Evolutionary conservation across 2,888 invertebrate genomes (phyloP), one percentile per base, ranked within the genome.

Genomic region (Ormyrus nitidulus): DNA sequence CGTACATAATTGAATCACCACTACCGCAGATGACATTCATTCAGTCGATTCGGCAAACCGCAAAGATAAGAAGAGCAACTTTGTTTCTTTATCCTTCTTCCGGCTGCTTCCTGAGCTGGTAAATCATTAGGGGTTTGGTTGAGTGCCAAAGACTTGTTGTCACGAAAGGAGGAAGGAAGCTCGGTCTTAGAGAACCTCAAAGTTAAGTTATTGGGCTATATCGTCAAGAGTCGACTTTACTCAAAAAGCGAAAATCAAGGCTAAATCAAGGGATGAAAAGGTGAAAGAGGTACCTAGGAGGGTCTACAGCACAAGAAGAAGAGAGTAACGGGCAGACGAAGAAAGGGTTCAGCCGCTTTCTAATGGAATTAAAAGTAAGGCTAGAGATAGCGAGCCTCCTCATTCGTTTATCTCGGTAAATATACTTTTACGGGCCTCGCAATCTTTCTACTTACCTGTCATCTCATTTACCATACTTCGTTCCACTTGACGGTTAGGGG

Each of bases 361-460:
- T 88, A 86, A 88, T 87, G 87, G 86, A 88, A 87, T 88, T 88
- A 88, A 88, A 87, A 88, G 86, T 87, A 88, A 87, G 88, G 86
- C 86, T 84, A 84, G 83, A 87, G 87, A 87, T 86, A 86, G 85
- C 83, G 82, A 83, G 83, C 84, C 83, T 83, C 82, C 75, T 49
- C 54, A 51, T 80, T 82, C 87, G 86, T 86, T 87, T 86, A 86
- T 88, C 87, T 87, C 83, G 84, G 85, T 85, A 87, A 88, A 86
- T 88, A 86, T 85, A 84, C 85, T 81, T 82, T 86, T 86, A 84
- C 72, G 74, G 62, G 64, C 62, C 19, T 75, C 80, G 79, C 64
- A 84, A 83, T 84, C 80, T 79, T 77, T 82, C 82, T 82, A 84
- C 84, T 84, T 85, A 84, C 83, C 83, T 84, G 83, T 82, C 85